Evolutionary conservation across 2,797 vertebrate genomes (phyloP).

Genomic region (Pseudomugil gertrudae): DNA sequence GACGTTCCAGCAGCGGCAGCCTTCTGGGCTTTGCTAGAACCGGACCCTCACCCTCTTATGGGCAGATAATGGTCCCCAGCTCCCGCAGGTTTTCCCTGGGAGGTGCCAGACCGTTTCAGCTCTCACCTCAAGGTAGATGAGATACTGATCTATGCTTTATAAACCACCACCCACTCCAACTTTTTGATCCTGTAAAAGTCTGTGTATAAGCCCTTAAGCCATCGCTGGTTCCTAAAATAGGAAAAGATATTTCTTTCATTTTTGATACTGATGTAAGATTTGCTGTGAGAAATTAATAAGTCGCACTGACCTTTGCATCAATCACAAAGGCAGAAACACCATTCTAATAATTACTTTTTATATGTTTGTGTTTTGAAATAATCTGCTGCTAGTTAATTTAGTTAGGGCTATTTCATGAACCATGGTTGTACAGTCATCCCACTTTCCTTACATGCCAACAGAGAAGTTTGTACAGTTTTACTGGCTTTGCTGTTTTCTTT

Average conservation of each 20-base stretch:
- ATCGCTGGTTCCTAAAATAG: not conserved
- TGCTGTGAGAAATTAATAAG: not conserved
- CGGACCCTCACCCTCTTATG: conserved; percentile 86
- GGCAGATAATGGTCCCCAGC: conserved; percentile 74
- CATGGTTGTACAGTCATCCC: not conserved
- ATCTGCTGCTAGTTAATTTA: not conserved
- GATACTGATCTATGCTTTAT: conserved; percentile 1
- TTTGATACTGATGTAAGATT: not conserved
- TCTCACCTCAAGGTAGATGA: conserved; percentile 88
- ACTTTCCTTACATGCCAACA: not conserved
- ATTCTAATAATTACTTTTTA: not conserved
- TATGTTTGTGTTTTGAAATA: not conserved
- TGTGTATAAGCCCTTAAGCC: not conserved
- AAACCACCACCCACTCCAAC: not conserved
- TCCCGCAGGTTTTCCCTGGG: conserved; percentile 89
- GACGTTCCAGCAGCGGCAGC: conserved; percentile 87
- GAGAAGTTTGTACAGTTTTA: not conserved
- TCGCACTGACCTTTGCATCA: not conserved
- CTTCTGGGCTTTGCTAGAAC: conserved; percentile 82
- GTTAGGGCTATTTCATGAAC: not conserved
- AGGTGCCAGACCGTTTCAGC: conserved; percentile 87
- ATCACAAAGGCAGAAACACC: not conserved
- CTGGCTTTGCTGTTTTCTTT: not conserved
- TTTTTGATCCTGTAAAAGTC: not conserved
- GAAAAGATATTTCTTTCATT: too few species aligned